Evolutionary conservation across 2,113 vertebrate genomes (phyloP).

Genomic region (Peucedramus taeniatus): DNA sequence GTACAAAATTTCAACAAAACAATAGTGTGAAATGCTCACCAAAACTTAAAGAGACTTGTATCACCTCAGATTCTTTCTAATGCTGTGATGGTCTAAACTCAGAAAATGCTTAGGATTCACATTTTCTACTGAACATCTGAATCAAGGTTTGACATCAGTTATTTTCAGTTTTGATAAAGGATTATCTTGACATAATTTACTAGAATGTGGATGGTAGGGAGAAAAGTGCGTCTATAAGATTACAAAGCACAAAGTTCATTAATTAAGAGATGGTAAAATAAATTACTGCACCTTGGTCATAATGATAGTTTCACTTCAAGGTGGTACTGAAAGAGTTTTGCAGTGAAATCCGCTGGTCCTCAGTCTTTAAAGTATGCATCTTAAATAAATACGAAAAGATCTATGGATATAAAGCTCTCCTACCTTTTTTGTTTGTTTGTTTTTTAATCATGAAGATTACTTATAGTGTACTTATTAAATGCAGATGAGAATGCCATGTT

Average conservation of each 20-base stretch:
- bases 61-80: neutral
- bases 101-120: neutral
- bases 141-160: neutral
- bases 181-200: neutral
- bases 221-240: neutral
- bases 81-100: neutral
- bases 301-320: neutral
- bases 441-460: neutral
- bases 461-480: neutral
- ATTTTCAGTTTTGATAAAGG: neutral
- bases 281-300: neutral
- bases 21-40: neutral
- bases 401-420: neutral
- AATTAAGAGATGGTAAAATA: neutral
- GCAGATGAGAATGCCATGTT: neutral
- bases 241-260: neutral
- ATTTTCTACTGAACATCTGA: neutral
- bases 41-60: neutral
- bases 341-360: neutral
- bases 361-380: neutral
- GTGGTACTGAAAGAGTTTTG: neutral
- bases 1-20: neutral
- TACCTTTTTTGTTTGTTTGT: accelerated
- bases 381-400: neutral
- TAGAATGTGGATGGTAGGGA: neutral